Percentiles rank a stretch among this genome's conserved stretches.
Evolutionary conservation across 2,888 invertebrate species (phyloP).

Genomic region (Acheta domesticus): DNA sequence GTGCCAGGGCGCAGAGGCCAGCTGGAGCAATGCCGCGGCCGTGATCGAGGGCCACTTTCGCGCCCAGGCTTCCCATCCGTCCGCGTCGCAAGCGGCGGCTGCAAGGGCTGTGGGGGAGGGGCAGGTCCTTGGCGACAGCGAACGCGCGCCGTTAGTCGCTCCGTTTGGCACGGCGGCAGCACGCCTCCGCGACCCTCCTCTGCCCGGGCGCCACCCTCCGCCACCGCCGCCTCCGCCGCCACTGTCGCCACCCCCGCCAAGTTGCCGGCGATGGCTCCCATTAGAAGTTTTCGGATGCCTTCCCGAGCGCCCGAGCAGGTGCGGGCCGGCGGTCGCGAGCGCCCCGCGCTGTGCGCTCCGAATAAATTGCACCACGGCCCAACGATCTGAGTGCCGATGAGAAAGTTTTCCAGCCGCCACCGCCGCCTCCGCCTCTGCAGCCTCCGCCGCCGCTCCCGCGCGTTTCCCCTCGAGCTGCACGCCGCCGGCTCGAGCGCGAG

Average conservation of each 20-base stretch:
- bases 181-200: not conserved
- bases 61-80: too few relatives aligned
- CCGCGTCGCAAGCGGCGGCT: too few relatives aligned
- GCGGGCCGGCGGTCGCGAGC: not conserved
- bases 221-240: not conserved
- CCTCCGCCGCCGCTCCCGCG: too few relatives aligned
- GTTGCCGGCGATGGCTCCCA: not conserved
- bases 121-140: not conserved
- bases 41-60: too few relatives aligned
- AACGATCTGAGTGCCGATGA: not conserved
- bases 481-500: too few relatives aligned
- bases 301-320: not conserved
- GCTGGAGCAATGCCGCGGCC: too few relatives aligned
- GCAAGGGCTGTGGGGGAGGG: too few relatives aligned
- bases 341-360: not conserved
- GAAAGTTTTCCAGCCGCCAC: not conserved
- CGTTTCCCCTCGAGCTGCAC: too few relatives aligned
- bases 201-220: not conserved
- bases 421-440: not conserved
- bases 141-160: too few relatives aligned
- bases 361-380: not conserved
- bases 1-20: too few relatives aligned
- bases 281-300: conserved; percentile 18
- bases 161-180: too few relatives aligned
- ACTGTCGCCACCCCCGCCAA: not conserved